phyloP scores from a whole-genome alignment of 1,140 invertebrate species.

The Streblospio benedicti region DNA sequence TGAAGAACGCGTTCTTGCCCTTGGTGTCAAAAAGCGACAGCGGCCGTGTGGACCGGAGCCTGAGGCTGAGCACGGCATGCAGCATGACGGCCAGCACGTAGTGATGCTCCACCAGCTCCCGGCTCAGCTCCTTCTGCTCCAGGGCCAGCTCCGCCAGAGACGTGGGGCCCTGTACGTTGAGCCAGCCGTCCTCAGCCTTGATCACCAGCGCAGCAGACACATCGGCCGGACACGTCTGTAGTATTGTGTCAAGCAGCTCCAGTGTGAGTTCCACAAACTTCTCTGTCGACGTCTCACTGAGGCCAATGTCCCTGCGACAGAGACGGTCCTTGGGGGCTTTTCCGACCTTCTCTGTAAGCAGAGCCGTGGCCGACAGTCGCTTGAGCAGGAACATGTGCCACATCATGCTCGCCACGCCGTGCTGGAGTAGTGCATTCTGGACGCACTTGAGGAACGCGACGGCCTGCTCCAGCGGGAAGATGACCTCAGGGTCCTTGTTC shows the following conservation, averaged over 20 bases:
- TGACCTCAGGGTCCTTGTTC: constrained; percentile 64
- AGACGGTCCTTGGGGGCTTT: constrained; percentile 76
- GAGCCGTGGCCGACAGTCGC: constrained; percentile 61
- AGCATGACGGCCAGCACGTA: constrained; percentile 66
- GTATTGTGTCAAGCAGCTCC: constrained; percentile 66
- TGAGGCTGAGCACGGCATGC: constrained; percentile 69
- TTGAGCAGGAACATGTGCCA: constrained; percentile 78
- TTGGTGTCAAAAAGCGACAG: constrained; percentile 66
- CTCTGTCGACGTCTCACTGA: constrained; percentile 60
- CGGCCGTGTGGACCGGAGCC: constrained; percentile 63
- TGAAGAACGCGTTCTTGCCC: constrained; percentile 48
- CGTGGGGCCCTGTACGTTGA: constrained; percentile 37
- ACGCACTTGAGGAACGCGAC: constrained; percentile 39
- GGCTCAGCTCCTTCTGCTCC: constrained; percentile 63
- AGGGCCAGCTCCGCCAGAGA: constrained; percentile 66
- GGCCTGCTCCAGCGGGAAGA: constrained; percentile 24
- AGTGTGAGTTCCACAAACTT: constrained; percentile 62
- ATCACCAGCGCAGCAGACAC: too few species aligned
- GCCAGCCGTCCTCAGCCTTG: constrained; percentile 47
- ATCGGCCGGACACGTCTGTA: constrained; percentile 54
- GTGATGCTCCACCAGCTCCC: constrained; percentile 67
- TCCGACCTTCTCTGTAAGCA: constrained; percentile 78
- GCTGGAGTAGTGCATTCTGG: constrained; percentile 42
- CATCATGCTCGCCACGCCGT: constrained; percentile 64
- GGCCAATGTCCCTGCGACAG: constrained; percentile 53